Percentiles rank a stretch among this genome's conserved stretches.
Conservation (phyloP, 2,797 vertebrate genomes). For the Myoxocephalus aenaeus region DNA sequence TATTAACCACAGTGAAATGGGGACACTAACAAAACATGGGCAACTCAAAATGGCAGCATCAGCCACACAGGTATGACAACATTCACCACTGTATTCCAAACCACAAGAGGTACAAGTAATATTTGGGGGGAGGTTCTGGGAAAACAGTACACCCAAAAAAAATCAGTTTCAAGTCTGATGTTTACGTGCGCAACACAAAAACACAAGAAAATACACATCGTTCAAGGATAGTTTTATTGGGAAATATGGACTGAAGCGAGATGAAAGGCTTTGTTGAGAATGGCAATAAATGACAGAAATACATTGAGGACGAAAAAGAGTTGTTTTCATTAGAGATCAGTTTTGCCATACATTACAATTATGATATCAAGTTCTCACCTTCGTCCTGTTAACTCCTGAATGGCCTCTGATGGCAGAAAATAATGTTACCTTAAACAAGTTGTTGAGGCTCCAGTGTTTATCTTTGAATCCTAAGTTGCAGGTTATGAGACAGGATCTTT, state of each 20-base stretch:
- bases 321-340: slow-evolving; percentile 46
- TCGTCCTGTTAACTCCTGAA: slow-evolving; percentile 53
- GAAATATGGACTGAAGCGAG: slow-evolving; percentile 48
- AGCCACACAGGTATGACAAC: slow-evolving; percentile 84
- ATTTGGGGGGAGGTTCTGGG: slow-evolving; percentile 22
- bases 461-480: slow-evolving; percentile 43
- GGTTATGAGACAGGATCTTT: slow-evolving; percentile 25
- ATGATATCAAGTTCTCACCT: slow-evolving; percentile 51
- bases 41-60: slow-evolving; percentile 84
- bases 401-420: slow-evolving; percentile 62
- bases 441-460: slow-evolving; percentile 59
- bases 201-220: slow-evolving; percentile 58
- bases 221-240: slow-evolving; percentile 44
- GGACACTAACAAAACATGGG: slow-evolving; percentile 83
- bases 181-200: slow-evolving; percentile 85
- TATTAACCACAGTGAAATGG: slow-evolving; percentile 85
- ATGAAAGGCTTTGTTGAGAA: slow-evolving; percentile 77
- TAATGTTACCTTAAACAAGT: slow-evolving; percentile 73
- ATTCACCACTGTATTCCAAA: slow-evolving; percentile 70
- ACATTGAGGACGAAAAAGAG: slow-evolving; percentile 41
- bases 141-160: slow-evolving; percentile 62
- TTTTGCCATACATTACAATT: slow-evolving; percentile 66
- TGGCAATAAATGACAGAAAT: slow-evolving; percentile 89
- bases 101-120: slow-evolving; percentile 51
- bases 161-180: slow-evolving; percentile 84